A percentile compares a stretch with the other conserved stretches of the same genome.
These are phyloP conservation scores for Dendroctonus ponderosae DNA, from an alignment of 1,140 invertebrate genomes.

Conservation along the genomic window DNA sequence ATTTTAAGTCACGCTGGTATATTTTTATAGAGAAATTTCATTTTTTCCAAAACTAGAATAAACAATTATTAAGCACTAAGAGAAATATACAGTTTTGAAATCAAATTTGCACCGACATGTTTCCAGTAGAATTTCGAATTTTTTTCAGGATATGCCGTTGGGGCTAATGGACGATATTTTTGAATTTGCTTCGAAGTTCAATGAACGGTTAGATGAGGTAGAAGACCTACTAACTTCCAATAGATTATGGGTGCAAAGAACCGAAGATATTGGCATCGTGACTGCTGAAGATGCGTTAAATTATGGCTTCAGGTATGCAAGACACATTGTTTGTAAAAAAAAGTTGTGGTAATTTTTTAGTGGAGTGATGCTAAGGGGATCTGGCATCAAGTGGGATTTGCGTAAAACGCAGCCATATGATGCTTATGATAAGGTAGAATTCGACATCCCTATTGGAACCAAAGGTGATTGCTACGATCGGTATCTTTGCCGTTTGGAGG, in stretches of 20 bases:
- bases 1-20: too few relatives aligned
- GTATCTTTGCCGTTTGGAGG: slow-evolving; percentile 91
- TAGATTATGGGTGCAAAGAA: slow-evolving; percentile 77
- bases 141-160: slow-evolving; percentile 71
- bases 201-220: slow-evolving; percentile 77
- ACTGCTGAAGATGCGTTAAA: slow-evolving; percentile 75
- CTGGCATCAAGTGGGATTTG: slow-evolving; percentile 98
- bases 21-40: too few relatives aligned
- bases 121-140: neutral
- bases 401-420: slow-evolving; percentile 95
- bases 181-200: slow-evolving; percentile 70
- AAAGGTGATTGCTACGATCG: slow-evolving; percentile 72
- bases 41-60: too few relatives aligned
- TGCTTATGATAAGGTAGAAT: slow-evolving; percentile 90
- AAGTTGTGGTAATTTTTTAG: slow-evolving; percentile 53
- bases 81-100: too few relatives aligned
- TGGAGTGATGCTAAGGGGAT: slow-evolving; percentile 93
- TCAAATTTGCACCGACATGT: neutral
- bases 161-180: slow-evolving; percentile 84
- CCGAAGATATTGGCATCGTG: slow-evolving; percentile 75
- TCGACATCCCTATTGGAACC: slow-evolving; percentile 93
- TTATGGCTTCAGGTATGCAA: slow-evolving; percentile 65
- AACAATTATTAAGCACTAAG: too few relatives aligned
- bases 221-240: slow-evolving; percentile 81
- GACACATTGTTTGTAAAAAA: neutral